Base-by-base conservation (phyloP, 2,888 invertebrate genomes). In the Chelonus formosanus region DNA sequence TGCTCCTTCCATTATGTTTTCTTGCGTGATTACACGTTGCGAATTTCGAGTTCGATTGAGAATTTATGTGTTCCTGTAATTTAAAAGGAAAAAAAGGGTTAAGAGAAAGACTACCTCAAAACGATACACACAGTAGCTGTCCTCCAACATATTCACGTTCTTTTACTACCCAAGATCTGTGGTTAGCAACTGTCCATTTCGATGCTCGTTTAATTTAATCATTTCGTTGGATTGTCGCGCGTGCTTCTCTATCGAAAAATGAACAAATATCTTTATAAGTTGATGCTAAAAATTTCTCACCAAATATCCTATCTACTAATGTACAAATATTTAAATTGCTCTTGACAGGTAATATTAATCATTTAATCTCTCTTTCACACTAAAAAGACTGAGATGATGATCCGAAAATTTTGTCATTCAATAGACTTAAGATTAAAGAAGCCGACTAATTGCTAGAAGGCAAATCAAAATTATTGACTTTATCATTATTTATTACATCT, bases 171-270 rank as follows among this genome's bases (percentile, higher is more conserved):
- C 10, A 53, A 74, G 72, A 74, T 72, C 73, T 72, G 72, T 71
- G 69, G 64, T 68, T 60, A 60, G 54, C 68, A 50, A 34, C 67
- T 60, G 54, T 52, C 77, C 77, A 80, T 79, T 80, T 77, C 76
- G 78, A 81, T 80, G 79, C 78, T 76, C 76, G 68, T 75, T 76
- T 79, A 79, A 80, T 80, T 80, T 77, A 77, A 77, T 76, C 75
- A 75, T 76, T 71, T 32, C 44, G 55, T 64, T 31, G 50, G 32
- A 57, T 36, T 57, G 20, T 36, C 36, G 44, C 57, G 48, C 50
- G 63, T 63, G 57, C 56, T 40, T 44, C 10, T 43, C 32, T 40
- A 57, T 57, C 20, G 6, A 40, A 44, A 43, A 57, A 43, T 43
- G 8, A 44, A 4, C 45, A 31, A 20, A 44, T 57, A 32, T 43